Conservation (phyloP, 2,797 vertebrate genomes). For the Diceros bicornis region DNA sequence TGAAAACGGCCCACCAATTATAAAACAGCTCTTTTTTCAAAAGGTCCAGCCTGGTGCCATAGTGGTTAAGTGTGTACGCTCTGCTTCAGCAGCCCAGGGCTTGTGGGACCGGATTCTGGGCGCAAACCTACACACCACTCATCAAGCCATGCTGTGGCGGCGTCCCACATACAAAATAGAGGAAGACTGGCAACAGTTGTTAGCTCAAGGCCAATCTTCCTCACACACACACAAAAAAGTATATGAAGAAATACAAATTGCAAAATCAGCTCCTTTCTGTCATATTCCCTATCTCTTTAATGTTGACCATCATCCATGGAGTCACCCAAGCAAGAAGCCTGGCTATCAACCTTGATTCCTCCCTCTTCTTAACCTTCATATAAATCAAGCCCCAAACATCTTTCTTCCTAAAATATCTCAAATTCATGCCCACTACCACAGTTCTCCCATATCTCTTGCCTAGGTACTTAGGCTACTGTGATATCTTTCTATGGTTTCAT, state of each 20-base stretch:
- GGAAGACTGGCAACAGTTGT: no score
- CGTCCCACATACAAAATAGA: no score
- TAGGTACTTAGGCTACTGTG: not conserved
- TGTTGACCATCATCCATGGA: not conserved
- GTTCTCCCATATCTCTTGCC: not conserved
- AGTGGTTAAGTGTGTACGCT: no score
- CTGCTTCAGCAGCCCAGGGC: no score
- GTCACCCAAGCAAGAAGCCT: not conserved
- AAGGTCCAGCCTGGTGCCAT: not conserved
- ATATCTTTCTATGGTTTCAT: not conserved
- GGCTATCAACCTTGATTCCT: not conserved
- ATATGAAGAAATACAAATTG: not conserved
- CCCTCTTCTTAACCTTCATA: not conserved
- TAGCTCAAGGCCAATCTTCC: no score
- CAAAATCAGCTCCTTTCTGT: not conserved
- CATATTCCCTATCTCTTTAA: not conserved
- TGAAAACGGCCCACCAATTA: not conserved
- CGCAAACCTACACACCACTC: no score
- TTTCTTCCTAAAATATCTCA: conserved; percentile 18
- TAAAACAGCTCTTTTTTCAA: not conserved
- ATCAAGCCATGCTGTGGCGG: no score
- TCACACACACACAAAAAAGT: no score
- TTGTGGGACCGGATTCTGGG: no score
- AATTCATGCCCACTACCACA: not conserved
- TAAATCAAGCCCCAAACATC: not conserved